Evolutionary conservation across 1,140 invertebrate species (phyloP).

Genomic region (Caenorhabditis latens): DNA sequence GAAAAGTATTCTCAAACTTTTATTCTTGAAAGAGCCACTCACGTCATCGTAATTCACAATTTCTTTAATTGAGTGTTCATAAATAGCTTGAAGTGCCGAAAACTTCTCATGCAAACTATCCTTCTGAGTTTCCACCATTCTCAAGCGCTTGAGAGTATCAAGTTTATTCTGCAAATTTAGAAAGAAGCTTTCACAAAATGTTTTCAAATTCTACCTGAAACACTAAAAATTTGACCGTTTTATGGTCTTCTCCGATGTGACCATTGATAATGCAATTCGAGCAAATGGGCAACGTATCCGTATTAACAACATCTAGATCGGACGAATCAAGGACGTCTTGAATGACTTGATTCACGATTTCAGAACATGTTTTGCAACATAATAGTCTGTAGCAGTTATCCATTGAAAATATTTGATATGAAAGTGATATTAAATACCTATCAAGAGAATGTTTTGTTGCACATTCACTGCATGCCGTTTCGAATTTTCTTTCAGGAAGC

Average conservation of each 20-base stretch:
- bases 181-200: not conserved
- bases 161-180: not conserved
- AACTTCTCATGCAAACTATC: not conserved
- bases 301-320: not conserved
- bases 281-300: not conserved
- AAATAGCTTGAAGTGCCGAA: not conserved
- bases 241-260: not conserved
- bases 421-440: no score
- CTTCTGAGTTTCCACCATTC: not conserved
- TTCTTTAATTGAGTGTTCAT: not conserved
- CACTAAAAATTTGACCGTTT: not conserved
- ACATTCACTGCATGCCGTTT: not conserved
- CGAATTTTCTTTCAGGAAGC: not conserved
- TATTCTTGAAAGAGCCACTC: not conserved
- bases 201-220: not conserved
- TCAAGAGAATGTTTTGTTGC: no score
- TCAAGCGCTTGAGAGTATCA: not conserved
- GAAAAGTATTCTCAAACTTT: not conserved
- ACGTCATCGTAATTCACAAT: not conserved
- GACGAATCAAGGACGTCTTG: not conserved
- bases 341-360: not conserved
- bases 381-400: not conserved
- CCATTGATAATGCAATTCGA: not conserved
- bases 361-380: not conserved
- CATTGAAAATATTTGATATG: not conserved